These are phyloP conservation scores for Ormyrus nitidulus DNA, from an alignment of 2,888 invertebrate species.

Conservation along the genomic window DNA sequence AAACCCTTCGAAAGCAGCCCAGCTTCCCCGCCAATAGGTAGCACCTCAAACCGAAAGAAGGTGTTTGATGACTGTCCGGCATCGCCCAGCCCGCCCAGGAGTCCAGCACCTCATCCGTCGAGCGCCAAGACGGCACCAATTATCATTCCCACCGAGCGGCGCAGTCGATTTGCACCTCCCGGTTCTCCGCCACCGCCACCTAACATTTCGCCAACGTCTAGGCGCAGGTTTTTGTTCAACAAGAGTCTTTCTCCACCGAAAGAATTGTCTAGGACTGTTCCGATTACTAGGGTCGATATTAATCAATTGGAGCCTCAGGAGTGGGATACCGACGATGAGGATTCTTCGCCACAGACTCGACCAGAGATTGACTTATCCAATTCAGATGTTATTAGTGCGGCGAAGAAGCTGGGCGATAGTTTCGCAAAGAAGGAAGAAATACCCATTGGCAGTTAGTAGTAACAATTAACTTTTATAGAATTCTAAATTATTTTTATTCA, in stretches of 20 bases:
- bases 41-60: neutral
- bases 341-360: neutral
- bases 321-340: constrained; percentile 52
- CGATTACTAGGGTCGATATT: constrained; percentile 38
- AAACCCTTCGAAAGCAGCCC: too few relatives aligned
- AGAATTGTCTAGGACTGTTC: constrained; percentile 12
- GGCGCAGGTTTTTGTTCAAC: neutral
- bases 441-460: too few relatives aligned
- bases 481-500: too few relatives aligned
- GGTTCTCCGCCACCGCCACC: neutral
- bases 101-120: constrained; percentile 61
- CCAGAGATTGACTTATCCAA: constrained; percentile 33
- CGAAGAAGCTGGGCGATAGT: constrained; percentile 22
- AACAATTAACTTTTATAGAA: too few relatives aligned
- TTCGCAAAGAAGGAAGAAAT: constrained; percentile 38
- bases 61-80: constrained; percentile 73
- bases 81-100: constrained; percentile 75
- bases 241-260: constrained; percentile 26
- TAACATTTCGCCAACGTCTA: neutral
- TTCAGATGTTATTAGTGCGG: constrained; percentile 1
- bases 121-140: constrained; percentile 67
- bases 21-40: too few relatives aligned
- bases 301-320: constrained; percentile 41
- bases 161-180: constrained; percentile 1
- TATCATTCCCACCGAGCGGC: constrained; percentile 71